Conservation (phyloP, 2,113 vertebrate genomes). For the Ochotona princeps region DNA sequence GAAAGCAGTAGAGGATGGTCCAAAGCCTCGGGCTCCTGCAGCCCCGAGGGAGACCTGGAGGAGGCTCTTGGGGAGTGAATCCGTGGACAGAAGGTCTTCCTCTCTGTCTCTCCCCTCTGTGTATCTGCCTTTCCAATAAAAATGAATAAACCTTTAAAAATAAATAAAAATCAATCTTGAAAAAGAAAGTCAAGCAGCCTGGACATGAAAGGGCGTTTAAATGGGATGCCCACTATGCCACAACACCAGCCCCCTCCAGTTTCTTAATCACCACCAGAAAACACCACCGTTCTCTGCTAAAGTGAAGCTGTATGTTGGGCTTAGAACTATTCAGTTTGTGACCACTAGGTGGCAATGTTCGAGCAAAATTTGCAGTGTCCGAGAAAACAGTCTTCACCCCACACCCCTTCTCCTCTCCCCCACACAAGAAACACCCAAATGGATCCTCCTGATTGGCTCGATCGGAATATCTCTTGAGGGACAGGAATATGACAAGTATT, state of each 20-base stretch:
- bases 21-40: no score
- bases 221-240: not conserved
- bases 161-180: no score
- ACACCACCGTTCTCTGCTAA: not conserved
- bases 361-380: not conserved
- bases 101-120: not conserved
- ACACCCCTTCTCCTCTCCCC: no score
- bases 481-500: not conserved
- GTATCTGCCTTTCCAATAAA: no score
- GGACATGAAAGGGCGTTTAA: no score
- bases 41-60: no score
- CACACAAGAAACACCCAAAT: not conserved
- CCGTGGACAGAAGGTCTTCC: no score
- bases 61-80: no score
- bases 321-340: not conserved
- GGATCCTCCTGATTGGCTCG: not conserved
- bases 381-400: not conserved
- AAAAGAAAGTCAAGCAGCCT: no score
- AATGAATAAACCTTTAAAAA: no score
- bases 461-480: not conserved
- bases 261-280: not conserved
- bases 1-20: no score
- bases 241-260: not conserved
- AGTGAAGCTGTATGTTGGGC: not conserved
- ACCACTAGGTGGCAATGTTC: slow-evolving; percentile 66